Evolutionary conservation across 2,888 invertebrate genomes (phyloP).

Genomic region (Agriopis aurantiaria): DNA sequence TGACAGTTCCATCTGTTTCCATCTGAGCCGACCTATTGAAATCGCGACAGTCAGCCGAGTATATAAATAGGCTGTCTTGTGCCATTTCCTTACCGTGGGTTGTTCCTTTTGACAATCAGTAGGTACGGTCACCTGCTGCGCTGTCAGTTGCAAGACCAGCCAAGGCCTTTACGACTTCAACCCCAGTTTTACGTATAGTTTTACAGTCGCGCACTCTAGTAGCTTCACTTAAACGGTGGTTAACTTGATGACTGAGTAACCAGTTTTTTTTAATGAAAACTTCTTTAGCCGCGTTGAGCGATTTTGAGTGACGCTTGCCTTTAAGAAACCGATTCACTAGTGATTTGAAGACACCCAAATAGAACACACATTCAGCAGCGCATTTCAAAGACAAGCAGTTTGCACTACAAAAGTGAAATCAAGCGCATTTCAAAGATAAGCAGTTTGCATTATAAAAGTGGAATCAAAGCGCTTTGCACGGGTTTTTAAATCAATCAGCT

Average conservation of each 20-base stretch:
- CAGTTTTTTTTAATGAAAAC: no score
- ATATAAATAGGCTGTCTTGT: slow-evolving; percentile 56
- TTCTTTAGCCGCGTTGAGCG: no score
- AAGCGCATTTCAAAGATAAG: no score
- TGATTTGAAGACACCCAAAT: no score
- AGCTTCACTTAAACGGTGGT: slow-evolving; percentile 60
- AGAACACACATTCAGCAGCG: no score
- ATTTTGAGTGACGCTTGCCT: no score
- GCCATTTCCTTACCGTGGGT: slow-evolving; percentile 53
- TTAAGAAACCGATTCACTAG: no score
- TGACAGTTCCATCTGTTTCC: slow-evolving; percentile 38
- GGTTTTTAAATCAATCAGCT: neutral
- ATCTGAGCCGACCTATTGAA: slow-evolving; percentile 48
- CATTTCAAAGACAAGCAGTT: no score
- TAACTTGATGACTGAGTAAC: slow-evolving; percentile 23
- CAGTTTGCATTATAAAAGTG: no score
- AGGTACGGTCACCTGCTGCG: slow-evolving; percentile 48
- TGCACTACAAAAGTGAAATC: no score
- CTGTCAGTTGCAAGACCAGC: slow-evolving; percentile 43
- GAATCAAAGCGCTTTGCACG: no score
- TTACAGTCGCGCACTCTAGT: slow-evolving; percentile 55
- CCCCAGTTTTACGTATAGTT: slow-evolving; percentile 47
- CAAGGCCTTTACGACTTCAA: slow-evolving; percentile 56
- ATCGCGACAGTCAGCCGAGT: slow-evolving; percentile 54
- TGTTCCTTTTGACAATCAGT: slow-evolving; percentile 9